Percentiles rank a stretch among this genome's conserved stretches.
These are phyloP conservation scores for Danio kyathit DNA, from an alignment of 2,797 vertebrate genomes.

Conservation along the genomic window DNA sequence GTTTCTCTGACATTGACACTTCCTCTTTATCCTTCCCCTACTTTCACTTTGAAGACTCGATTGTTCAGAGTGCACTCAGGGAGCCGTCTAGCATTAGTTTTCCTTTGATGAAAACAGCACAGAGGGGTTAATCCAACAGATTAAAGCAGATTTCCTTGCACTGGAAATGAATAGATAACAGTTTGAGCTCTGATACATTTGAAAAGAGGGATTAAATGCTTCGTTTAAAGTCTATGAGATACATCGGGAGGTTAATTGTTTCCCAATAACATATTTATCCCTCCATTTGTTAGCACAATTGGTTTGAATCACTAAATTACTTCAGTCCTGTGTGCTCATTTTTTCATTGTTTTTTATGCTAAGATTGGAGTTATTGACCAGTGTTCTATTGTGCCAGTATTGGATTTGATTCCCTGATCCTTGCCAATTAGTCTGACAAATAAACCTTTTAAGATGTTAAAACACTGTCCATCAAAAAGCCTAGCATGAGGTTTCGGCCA, in stretches of 20 bases:
- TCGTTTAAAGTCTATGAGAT: constrained; percentile 50
- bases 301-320: constrained; percentile 28
- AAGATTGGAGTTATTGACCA: constrained; percentile 33
- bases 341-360: constrained; percentile 12
- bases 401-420: constrained; percentile 33
- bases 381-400: constrained; percentile 37
- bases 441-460: constrained; percentile 20
- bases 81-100: constrained; percentile 44
- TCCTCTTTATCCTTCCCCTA: constrained; percentile 6
- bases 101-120: constrained; percentile 66
- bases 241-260: constrained; percentile 58
- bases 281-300: constrained; percentile 42
- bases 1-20: constrained; percentile 2
- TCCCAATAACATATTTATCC: constrained; percentile 42
- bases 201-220: constrained; percentile 56
- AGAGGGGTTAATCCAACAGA: constrained; percentile 75
- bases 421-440: constrained; percentile 32
- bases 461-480: background rate
- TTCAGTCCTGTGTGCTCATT: background rate
- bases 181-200: constrained; percentile 55
- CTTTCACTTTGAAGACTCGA: constrained; percentile 30
- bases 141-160: constrained; percentile 76
- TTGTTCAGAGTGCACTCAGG: constrained; percentile 23
- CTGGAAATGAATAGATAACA: constrained; percentile 64
- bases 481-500: background rate